A percentile compares a stretch with the other conserved stretches of the same genome.
Evolutionary conservation across 2,113 vertebrate genomes (phyloP).

Genomic region (Monarcha castaneiventris): DNA sequence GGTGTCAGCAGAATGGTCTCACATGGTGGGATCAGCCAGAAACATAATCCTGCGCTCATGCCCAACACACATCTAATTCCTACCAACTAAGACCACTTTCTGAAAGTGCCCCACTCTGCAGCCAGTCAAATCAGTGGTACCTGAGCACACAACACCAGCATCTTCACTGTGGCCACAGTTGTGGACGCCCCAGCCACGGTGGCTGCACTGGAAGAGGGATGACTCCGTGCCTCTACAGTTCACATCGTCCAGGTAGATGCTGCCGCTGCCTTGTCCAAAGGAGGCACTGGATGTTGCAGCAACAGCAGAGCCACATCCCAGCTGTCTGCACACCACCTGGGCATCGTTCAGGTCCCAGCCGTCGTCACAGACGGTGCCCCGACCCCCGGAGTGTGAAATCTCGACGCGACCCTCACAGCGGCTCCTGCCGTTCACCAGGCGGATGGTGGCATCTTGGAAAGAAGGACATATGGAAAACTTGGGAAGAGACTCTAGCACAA

Average conservation of each 20-base stretch:
- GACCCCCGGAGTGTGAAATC: too few species aligned
- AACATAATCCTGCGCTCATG: fast-evolving
- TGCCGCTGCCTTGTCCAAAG: too few species aligned
- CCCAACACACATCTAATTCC: too few species aligned
- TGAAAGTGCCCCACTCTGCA: fast-evolving
- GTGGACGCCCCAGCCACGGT: background rate
- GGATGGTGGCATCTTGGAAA: background rate
- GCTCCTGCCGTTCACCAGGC: background rate
- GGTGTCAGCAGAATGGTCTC: fast-evolving
- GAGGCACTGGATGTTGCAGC: too few species aligned
- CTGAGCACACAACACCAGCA: slow-evolving; percentile 50
- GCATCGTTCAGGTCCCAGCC: too few species aligned
- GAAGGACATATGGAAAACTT: fast-evolving
- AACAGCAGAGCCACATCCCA: too few species aligned
- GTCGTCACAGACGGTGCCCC: too few species aligned
- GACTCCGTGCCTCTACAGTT: background rate
- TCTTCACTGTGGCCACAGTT: slow-evolving; percentile 29
- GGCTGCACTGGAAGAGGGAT: slow-evolving; percentile 24
- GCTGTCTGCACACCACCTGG: too few species aligned
- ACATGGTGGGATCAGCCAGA: fast-evolving
- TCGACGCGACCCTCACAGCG: background rate
- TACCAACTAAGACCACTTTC: too few species aligned
- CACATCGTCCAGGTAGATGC: too few species aligned
- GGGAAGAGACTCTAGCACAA: fast-evolving
- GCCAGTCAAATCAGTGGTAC: background rate